phyloP scores from a whole-genome alignment of 53 echinoderm and acorn worm genomes.

The Holothuria scabra region DNA sequence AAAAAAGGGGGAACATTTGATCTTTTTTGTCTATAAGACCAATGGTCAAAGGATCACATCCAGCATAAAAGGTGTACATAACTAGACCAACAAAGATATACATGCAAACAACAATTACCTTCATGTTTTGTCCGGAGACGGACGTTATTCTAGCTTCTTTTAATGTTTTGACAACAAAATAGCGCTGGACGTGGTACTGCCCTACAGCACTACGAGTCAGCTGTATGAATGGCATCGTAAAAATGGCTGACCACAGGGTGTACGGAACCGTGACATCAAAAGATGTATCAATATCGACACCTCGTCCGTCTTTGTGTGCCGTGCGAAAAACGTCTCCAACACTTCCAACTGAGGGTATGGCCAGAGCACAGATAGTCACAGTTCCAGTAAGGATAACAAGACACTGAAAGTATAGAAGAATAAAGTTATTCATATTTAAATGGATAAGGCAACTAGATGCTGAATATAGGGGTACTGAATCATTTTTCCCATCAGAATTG shows the following conservation, averaged over 20 bases:
- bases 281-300: neutral
- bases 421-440: too few species aligned
- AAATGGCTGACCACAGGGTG: neutral
- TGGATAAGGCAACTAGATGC: too few species aligned
- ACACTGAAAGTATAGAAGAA: neutral
- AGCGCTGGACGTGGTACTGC: constrained; percentile 13
- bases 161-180: neutral
- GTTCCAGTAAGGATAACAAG: neutral
- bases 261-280: neutral
- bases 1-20: neutral
- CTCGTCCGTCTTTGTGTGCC: neutral
- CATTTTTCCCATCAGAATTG: too few species aligned
- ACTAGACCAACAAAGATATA: neutral
- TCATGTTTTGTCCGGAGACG: neutral
- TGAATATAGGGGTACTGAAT: too few species aligned
- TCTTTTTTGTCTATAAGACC: neutral
- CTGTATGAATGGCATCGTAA: neutral
- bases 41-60: neutral
- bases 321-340: neutral
- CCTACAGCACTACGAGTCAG: neutral
- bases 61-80: neutral
- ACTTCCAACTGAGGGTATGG: neutral
- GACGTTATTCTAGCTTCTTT: neutral
- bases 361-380: neutral
- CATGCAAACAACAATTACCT: too few species aligned